Base-by-base conservation (phyloP, 2,113 vertebrate species). In the Melospiza melodia region DNA sequence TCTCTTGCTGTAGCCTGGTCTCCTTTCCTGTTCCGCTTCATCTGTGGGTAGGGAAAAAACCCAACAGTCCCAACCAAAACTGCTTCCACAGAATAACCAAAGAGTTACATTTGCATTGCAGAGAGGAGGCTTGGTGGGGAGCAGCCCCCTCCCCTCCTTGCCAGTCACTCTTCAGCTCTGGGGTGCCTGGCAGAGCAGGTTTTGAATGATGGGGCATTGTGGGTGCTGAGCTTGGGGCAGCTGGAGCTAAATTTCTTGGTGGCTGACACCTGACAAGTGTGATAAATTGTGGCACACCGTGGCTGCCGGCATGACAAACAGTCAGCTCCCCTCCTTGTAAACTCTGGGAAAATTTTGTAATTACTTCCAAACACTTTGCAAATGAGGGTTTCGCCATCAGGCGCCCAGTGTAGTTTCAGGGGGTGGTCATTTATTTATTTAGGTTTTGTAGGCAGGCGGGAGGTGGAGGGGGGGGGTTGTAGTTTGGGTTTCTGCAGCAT, bases 251-350 rank as follows among this genome's bases (percentile, higher is more conserved):
- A 96, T 96, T 93, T 97, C 85, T 90, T 13, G 11, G 76, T 94
- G 95, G 68, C 93, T 97, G 96, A 94, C 96, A 97, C 90, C 96
- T 97, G 97, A 95, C 97, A 97, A 84, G 41, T 20, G 11, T 97
- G 97, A 97, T 97, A 49, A 94, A 97, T 96, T 81, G 89, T 0
- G 0, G 86, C 78, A 23, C 49, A 59, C 88, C 19, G 12, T 12
- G 66, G 23, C 95, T 95, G 95, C 93, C 0, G 68, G 84, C 59
- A 54, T 96, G 96, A 97, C 93, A 91, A 95, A 96, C 95, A 30
- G 93, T 82, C 72, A 0, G 1, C 54, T 94, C 95, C 63, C 83
- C 92, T 96, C 87, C 85, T 95, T 89, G 72, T 69, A 93, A 81
- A 95, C 95, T 85, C 91, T 90, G 80, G 84, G 95, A 96, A 97